phyloP scores from a whole-genome alignment of 1,140 invertebrate species.

The Musca vetustissima region DNA sequence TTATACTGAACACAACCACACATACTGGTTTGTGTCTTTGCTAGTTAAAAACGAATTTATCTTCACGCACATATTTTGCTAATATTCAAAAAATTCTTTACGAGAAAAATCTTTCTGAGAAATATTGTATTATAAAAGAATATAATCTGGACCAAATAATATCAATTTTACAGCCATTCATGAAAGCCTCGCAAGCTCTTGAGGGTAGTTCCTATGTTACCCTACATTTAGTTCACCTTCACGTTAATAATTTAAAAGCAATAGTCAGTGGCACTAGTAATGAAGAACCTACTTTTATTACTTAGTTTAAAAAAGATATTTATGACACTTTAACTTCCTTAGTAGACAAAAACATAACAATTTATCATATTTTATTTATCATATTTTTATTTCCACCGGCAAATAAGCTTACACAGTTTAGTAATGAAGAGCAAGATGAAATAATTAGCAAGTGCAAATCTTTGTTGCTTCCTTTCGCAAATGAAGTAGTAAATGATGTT shows the following conservation, averaged over 20 bases:
- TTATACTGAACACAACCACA: no score
- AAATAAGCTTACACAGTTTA: not conserved
- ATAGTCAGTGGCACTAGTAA: conserved; percentile 1
- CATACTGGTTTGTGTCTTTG: no score
- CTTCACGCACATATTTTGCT: no score
- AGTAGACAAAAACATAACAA: conserved; percentile 5
- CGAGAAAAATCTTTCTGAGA: not conserved
- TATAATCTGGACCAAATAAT: conserved; percentile 16
- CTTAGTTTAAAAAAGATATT: conserved; percentile 1
- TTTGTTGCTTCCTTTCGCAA: not conserved
- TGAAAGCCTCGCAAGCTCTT: not conserved
- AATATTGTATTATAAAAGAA: conserved; percentile 8
- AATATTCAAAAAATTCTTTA: conserved; percentile 8
- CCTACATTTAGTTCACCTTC: not conserved
- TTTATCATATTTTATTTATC: not conserved
- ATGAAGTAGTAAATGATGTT: not conserved
- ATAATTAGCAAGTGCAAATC: not conserved
- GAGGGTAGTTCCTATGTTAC: conserved; percentile 9
- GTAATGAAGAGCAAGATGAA: conserved; percentile 2
- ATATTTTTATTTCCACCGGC: conserved; percentile 21
- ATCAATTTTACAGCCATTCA: conserved; percentile 8
- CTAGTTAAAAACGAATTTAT: no score
- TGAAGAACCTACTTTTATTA: conserved; percentile 5
- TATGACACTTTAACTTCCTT: conserved; percentile 7
- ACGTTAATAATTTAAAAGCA: conserved; percentile 9